Percentiles rank a stretch among this genome's conserved stretches.
Conservation (phyloP, 2,113 vertebrate species). For the Sardina pilchardus region DNA sequence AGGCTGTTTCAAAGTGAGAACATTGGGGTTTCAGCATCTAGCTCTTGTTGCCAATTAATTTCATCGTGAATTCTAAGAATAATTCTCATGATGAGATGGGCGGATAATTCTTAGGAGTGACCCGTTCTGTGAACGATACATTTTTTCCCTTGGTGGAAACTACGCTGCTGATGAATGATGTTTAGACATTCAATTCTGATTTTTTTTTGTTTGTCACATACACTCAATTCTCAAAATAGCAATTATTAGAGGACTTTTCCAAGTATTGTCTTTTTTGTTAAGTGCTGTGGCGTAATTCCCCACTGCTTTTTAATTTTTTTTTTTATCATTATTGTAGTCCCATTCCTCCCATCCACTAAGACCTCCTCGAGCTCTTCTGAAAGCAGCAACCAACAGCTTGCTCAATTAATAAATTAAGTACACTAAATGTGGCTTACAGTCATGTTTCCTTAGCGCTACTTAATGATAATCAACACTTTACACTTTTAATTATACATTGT, state of each 20-base stretch:
- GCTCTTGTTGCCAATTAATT: too few species aligned
- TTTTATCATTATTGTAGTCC: neutral
- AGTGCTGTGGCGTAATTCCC: neutral
- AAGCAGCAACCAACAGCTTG: constrained; percentile 72
- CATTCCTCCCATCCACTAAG: neutral
- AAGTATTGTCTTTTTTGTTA: neutral
- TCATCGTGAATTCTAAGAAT: too few species aligned
- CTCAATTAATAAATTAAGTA: constrained; percentile 75
- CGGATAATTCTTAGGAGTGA: too few species aligned
- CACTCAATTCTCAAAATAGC: too few species aligned
- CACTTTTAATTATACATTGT: constrained; percentile 75
- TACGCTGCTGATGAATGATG: too few species aligned
- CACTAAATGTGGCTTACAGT: constrained; percentile 76
- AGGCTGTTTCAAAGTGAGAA: too few species aligned
- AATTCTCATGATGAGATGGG: too few species aligned
- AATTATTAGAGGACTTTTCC: too few species aligned
- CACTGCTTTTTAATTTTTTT: neutral
- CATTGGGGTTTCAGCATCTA: too few species aligned
- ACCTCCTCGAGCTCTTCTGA: constrained; percentile 56
- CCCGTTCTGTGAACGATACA: too few species aligned
- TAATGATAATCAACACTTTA: constrained; percentile 77
- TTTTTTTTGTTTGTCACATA: too few species aligned
- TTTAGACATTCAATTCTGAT: neutral
- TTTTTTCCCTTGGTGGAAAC: too few species aligned
- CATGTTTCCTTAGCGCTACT: constrained; percentile 74